Conservation (phyloP, 2,113 vertebrate genomes). For the Leiothrix lutea region DNA sequence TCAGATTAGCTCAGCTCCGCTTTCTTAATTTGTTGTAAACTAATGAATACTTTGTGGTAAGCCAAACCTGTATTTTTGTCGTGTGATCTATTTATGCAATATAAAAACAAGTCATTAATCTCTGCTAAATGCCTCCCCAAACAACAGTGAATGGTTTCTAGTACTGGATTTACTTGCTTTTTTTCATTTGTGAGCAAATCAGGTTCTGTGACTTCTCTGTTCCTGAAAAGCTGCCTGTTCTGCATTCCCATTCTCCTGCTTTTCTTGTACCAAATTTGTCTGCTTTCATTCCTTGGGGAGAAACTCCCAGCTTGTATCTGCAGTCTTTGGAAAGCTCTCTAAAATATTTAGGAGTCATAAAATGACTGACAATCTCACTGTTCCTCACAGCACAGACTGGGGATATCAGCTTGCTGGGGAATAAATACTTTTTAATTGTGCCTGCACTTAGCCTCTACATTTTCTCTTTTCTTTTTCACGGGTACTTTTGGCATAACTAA, state of each 20-base stretch:
- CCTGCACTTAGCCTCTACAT: neutral
- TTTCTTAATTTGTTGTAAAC: neutral
- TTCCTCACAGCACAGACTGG: neutral
- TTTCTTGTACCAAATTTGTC: neutral
- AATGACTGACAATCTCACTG: neutral
- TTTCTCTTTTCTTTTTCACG: neutral
- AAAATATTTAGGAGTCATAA: constrained; percentile 1
- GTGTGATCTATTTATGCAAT: neutral
- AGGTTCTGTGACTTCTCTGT: neutral
- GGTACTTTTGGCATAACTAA: neutral
- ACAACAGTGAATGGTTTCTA: neutral
- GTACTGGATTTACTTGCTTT: neutral
- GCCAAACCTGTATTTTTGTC: neutral
- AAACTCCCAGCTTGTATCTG: neutral
- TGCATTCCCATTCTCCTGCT: neutral
- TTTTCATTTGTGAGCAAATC: neutral
- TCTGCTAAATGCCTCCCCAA: neutral
- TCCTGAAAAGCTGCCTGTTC: neutral
- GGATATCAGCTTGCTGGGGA: neutral
- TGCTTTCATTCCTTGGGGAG: neutral
- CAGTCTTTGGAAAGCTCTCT: neutral
- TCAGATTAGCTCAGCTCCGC: neutral
- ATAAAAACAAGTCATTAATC: neutral
- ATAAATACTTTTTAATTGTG: neutral
- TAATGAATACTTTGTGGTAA: neutral